Evolutionary conservation across 2,113 vertebrate species (phyloP), one percentile per base, ranked within the genome.

Genomic region (Tor tambroides): DNA sequence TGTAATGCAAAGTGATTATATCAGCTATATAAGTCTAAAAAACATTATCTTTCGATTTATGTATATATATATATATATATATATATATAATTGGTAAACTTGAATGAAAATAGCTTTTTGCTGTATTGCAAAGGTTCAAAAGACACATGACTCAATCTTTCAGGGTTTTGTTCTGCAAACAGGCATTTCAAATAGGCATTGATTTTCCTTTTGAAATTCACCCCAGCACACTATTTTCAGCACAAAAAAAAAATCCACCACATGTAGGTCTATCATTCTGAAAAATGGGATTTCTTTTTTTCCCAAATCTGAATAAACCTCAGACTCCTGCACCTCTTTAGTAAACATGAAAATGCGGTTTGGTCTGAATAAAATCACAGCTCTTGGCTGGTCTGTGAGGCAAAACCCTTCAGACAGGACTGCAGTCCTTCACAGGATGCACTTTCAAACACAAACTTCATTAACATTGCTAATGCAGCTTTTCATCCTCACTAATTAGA

Each of bases 401-500:
- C 51, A 32, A 82, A 87, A 17, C 85, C 63, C 67, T 78, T 77
- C 81, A 54, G 32, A 82, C 79, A 76, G 81, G 35, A 86, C 51
- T 46, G 38, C 69, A 75, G 81, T 46, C 85, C 77, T 85, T 83
- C 72, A 86, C 69, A 19, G 67, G 26, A 76, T 80, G 80, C 69
- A 15, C 56, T 78, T 89, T 89, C 89, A 87, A 85, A 90, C 84
- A 82, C 82, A 46, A 84, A 59, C 89, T 89, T 89, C 85, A 88
- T 91, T 91, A 89, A 89, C 87, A 90, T 91, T 91, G 87, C 90
- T 90, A 91, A 91, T 89, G 85, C 71, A 23, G 75, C 85, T 89
- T 92, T 92, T 92, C 89, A 90, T 91, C 88, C 56, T 69, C 6
- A 19, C 87, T 90, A 91, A 91, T 92, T 90, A 92, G 87, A 75